Evolutionary conservation across 2,113 vertebrate genomes (phyloP).

Genomic region (Mustelus asterias): DNA sequence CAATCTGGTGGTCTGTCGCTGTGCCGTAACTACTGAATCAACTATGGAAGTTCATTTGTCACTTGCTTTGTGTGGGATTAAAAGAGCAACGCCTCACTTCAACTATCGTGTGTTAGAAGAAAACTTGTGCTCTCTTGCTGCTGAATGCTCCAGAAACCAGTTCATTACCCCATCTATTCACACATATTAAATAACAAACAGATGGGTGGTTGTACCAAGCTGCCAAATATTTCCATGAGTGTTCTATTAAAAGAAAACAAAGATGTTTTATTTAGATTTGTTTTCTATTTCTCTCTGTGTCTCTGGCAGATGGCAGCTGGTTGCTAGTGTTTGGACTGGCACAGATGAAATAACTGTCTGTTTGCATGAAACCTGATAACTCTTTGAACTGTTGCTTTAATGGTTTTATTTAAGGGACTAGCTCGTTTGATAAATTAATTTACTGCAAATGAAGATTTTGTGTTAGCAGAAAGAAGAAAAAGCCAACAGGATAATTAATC

Average conservation of each 20-base stretch:
- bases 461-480: slow-evolving; percentile 86
- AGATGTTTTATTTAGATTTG: slow-evolving; percentile 96
- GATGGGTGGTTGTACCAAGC: slow-evolving; percentile 94
- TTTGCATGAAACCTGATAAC: slow-evolving; percentile 99
- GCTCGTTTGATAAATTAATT: slow-evolving; percentile 96
- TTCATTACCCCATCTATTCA: slow-evolving; percentile 99
- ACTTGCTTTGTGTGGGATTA: slow-evolving; percentile 99
- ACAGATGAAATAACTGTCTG: slow-evolving; percentile 99
- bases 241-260: slow-evolving; percentile 69
- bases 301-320: slow-evolving; percentile 98
- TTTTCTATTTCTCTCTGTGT: slow-evolving; percentile 97
- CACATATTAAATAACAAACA: slow-evolving; percentile 99
- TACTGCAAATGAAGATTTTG: slow-evolving; percentile 95
- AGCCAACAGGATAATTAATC: slow-evolving; percentile 99
- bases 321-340: slow-evolving; percentile 98
- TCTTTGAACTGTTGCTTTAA: slow-evolving; percentile 83
- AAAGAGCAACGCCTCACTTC: slow-evolving; percentile 99
- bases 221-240: slow-evolving; percentile 98
- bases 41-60: slow-evolving; percentile 99
- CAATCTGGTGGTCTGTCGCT: not conserved
- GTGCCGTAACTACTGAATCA: not conserved
- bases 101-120: slow-evolving; percentile 95
- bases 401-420: slow-evolving; percentile 78
- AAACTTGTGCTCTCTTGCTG: slow-evolving; percentile 96
- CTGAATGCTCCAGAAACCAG: slow-evolving; percentile 99